Base-by-base conservation (phyloP, 2,888 invertebrate genomes). In the Polia nebulosa region DNA sequence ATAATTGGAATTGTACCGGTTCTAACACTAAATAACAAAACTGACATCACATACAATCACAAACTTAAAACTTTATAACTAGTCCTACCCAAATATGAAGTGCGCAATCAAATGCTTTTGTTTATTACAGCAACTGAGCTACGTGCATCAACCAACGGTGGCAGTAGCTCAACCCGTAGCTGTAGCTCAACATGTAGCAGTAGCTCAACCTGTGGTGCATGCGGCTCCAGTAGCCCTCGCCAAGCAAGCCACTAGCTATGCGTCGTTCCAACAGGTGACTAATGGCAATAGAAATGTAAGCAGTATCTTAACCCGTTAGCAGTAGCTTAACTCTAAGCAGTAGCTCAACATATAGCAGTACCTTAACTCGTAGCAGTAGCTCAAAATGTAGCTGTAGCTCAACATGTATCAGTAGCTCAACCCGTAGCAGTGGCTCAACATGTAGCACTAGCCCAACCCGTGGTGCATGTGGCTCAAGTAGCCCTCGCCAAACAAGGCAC, bases 161-260 rank as follows among this genome's bases (percentile, higher is more conserved):
- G 72, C 49, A 29, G n/a, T 29, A 11, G 29, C 51, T 29, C 51
- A 51, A 39, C 22, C 2, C 1, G 85, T 89, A 0, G 89, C 66
- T 5, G 36, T 5, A 3, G 88, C 89, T 3, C 90, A 90, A 20
- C 89, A 9, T 1, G 76, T 83, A 11, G 76, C 81, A 0, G 73
- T 4, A 4, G 88, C 89, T 6, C 90, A 90, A n/a, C 89, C 89
- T 0, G 84, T 89, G 0, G 90, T 93, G 3, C 91, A 92, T 45
- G 92, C 92, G 0, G 91, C 92, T 56, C 77, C 82, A 22, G 63
- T 85, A 11, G 67, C 77, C 0, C n/a, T 55, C 5, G 65, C 77
- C 27, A 74, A 78, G 57, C 78, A 60, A 0, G 96, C 96, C 65
- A 96, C 96, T 36, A 97, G 97, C 90, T 97, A 96, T 87, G 94